Conservation (phyloP, 2,797 vertebrate species). For the Melanogrammus aeglefinus region DNA sequence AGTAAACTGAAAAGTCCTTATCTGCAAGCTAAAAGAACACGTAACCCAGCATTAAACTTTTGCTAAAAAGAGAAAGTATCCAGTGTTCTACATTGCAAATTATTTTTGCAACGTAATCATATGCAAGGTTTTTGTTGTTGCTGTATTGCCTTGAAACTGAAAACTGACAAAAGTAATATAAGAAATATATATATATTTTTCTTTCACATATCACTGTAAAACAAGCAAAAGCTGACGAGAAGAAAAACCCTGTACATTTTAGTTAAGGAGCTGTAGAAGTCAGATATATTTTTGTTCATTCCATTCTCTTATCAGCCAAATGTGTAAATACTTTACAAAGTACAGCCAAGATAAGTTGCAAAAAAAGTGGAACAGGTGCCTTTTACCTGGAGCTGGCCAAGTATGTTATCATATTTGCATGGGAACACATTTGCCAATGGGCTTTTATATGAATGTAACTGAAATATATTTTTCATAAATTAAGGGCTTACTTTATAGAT, state of each 20-base stretch:
- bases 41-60: background rate
- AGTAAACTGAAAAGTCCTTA: conserved; percentile 33
- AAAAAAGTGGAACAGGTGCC: background rate
- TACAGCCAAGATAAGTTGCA: background rate
- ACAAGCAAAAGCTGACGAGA: background rate
- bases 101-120: background rate
- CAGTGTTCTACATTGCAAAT: background rate
- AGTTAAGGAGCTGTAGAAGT: background rate
- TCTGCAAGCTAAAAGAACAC: conserved; percentile 32
- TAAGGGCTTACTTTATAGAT: background rate
- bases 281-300: background rate
- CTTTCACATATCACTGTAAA: background rate
- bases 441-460: background rate
- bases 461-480: background rate
- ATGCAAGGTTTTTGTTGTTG: background rate
- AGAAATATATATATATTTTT: background rate
- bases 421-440: no score
- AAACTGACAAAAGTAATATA: background rate
- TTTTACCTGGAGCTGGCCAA: background rate
- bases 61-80: background rate
- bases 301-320: background rate
- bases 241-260: background rate
- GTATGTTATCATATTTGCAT: background rate
- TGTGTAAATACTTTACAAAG: conserved; percentile 3
- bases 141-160: background rate